Evolutionary conservation across 2,113 vertebrate genomes (phyloP).

Genomic region (Epinephelus moara): DNA sequence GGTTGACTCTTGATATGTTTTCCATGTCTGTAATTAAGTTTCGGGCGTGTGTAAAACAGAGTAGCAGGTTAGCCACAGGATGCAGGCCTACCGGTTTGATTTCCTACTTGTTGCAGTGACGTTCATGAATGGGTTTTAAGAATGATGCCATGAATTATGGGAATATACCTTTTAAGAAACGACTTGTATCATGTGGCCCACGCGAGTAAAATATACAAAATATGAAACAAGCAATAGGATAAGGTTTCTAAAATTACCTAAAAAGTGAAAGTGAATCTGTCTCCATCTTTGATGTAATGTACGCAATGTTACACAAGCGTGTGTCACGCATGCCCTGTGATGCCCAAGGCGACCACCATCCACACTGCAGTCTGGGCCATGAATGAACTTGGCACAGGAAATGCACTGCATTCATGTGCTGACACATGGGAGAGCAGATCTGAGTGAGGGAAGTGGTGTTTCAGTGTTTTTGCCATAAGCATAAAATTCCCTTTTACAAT

Average conservation of each 20-base stretch:
- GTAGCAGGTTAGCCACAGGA: neutral
- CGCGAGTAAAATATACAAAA: neutral
- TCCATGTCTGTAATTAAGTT: neutral
- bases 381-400: neutral
- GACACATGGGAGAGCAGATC: too few species aligned
- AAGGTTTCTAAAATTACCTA: neutral
- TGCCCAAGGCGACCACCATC: neutral
- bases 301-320: slow-evolving; percentile 40
- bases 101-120: slow-evolving; percentile 14
- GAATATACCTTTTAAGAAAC: too few species aligned
- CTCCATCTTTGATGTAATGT: neutral
- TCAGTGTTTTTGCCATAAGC: neutral
- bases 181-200: neutral
- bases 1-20: too few species aligned
- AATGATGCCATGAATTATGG: neutral
- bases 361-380: neutral
- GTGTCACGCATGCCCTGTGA: neutral
- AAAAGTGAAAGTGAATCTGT: neutral
- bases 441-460: neutral
- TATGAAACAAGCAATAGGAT: too few species aligned
- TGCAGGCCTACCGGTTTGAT: neutral
- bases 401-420: neutral
- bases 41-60: neutral
- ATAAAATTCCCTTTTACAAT: neutral
- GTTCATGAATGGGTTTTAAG: neutral